A percentile compares a stretch with the other conserved stretches of the same genome.
These are phyloP conservation scores for Cinclus cinclus DNA, from an alignment of 2,113 vertebrate species.

Conservation along the genomic window DNA sequence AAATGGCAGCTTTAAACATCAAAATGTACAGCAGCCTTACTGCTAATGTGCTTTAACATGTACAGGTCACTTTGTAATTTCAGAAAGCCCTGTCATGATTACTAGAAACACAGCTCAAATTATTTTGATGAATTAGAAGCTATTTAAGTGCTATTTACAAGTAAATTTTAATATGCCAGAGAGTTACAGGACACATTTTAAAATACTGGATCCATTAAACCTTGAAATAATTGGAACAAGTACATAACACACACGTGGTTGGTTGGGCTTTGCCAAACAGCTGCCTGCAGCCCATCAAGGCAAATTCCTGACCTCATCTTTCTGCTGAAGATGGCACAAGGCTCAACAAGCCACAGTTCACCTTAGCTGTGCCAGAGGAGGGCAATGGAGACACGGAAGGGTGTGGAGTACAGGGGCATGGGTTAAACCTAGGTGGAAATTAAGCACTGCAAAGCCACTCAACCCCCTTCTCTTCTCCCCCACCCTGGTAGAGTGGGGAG, in stretches of 20 bases:
- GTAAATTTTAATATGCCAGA: not conserved
- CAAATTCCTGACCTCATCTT: not conserved
- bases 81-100: not conserved
- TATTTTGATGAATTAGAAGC: slow-evolving; percentile 27
- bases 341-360: not conserved
- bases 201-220: not conserved
- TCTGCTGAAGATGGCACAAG: not conserved
- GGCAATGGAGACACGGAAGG: not conserved
- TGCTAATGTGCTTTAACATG: not conserved
- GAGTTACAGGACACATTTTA: not conserved
- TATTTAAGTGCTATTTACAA: not conserved
- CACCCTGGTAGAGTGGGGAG: not conserved
- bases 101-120: not conserved
- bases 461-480: too few species aligned
- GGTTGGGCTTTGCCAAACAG: not conserved
- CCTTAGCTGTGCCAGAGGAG: not conserved
- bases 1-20: slow-evolving; percentile 21
- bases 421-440: not conserved
- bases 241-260: rapidly evolving
- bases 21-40: not conserved
- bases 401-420: not conserved
- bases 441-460: not conserved
- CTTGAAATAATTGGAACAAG: not conserved
- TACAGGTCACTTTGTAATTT: not conserved
- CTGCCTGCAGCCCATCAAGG: not conserved